Evolutionary conservation across 2,113 vertebrate species (phyloP).

Genomic region (Alethe castanea): DNA sequence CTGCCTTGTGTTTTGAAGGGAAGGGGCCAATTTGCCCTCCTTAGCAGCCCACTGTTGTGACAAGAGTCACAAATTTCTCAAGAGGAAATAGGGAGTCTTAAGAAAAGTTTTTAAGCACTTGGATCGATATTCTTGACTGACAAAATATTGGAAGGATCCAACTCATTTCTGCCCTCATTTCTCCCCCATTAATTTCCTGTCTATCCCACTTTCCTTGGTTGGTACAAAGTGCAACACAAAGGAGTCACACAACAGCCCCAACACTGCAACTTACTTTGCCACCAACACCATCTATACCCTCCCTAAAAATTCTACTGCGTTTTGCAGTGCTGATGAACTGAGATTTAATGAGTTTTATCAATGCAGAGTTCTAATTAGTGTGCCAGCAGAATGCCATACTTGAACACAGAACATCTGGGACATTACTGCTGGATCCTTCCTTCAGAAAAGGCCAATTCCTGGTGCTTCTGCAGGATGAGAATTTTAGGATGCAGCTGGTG

Average conservation of each 20-base stretch:
- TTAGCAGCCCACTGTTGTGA: not conserved
- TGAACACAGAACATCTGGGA: not conserved
- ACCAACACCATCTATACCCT: not conserved
- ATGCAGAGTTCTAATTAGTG: not conserved
- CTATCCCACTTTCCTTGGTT: not conserved
- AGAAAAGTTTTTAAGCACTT: not conserved
- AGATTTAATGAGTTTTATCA: not conserved
- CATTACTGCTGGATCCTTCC: not conserved
- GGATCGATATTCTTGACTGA: not conserved
- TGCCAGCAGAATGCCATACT: not conserved
- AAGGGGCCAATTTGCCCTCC: not conserved
- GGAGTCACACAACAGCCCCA: not conserved
- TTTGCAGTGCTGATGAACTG: not conserved
- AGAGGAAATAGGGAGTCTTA: not conserved
- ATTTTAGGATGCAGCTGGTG: not conserved
- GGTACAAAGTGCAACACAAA: not conserved
- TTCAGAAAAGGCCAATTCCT: not conserved
- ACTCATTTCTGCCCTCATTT: not conserved
- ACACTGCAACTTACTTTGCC: not conserved
- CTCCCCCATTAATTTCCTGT: rapidly evolving
- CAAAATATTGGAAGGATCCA: not conserved
- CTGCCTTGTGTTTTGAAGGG: not conserved
- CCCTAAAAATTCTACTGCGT: not conserved
- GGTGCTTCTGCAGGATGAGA: not conserved
- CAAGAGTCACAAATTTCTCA: not conserved